phyloP scores from a whole-genome alignment of 2,113 vertebrate species.

The Tamias sibiricus region DNA sequence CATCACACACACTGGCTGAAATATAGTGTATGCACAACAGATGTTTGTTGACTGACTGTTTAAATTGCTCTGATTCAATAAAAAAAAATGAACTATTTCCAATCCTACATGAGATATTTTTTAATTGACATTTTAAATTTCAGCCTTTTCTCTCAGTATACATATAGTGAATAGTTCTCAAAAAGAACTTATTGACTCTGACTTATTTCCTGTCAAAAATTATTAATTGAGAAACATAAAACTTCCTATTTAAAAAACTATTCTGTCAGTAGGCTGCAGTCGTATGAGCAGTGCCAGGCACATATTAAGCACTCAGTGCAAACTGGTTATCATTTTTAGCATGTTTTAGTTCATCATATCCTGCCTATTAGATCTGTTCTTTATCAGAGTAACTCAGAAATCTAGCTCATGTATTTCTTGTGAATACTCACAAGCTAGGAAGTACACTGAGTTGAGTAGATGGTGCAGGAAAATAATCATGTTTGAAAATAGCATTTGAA shows the following conservation, averaged over 20 bases:
- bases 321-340: background rate
- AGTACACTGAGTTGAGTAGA: background rate
- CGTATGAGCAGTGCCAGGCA: background rate
- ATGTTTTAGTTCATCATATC: background rate
- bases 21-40: background rate
- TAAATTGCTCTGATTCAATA: background rate
- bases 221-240: constrained; percentile 28
- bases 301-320: background rate
- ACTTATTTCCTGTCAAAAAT: constrained; percentile 23
- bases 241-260: background rate
- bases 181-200: background rate
- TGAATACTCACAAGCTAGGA: background rate
- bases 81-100: background rate
- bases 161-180: background rate
- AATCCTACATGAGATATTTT: background rate
- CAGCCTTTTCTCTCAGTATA: background rate
- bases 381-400: constrained; percentile 14
- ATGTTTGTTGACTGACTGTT: background rate
- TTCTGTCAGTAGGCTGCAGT: background rate
- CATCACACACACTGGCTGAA: background rate
- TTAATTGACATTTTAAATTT: background rate
- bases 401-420: background rate
- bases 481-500: background rate
- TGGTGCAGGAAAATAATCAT: background rate
- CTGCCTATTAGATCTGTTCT: background rate